phyloP scores from a whole-genome alignment of 2,797 vertebrate genomes.

The Loriculus beryllinus region DNA sequence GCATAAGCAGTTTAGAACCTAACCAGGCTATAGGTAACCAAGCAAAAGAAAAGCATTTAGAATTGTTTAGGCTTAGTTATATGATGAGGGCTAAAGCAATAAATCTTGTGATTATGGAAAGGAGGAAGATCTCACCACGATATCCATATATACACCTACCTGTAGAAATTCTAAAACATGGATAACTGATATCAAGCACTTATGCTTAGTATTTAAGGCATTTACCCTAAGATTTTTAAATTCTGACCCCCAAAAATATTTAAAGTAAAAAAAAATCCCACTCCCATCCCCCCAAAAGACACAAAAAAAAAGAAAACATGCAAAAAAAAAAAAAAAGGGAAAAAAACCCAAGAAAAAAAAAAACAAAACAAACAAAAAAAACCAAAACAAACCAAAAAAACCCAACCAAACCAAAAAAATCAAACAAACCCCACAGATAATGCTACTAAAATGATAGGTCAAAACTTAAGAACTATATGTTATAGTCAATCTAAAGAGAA shows the following conservation, averaged over 20 bases:
- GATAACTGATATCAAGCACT: neutral
- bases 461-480: neutral
- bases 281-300: too few relatives aligned
- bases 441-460: neutral
- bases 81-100: neutral
- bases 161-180: neutral
- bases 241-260: neutral
- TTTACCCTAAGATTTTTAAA: neutral
- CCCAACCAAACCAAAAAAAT: neutral
- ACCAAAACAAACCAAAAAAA: too few relatives aligned
- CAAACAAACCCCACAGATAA: neutral
- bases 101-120: neutral
- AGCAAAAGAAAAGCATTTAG: slow-evolving; percentile 1
- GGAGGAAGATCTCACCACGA: neutral
- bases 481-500: neutral
- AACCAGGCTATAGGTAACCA: neutral
- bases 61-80: neutral
- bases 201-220: neutral
- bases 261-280: neutral
- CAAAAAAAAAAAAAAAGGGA: neutral
- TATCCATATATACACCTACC: neutral
- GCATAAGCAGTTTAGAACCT: neutral
- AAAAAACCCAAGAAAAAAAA: too few relatives aligned
- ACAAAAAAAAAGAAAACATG: too few relatives aligned
- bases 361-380: neutral